Evolutionary conservation across 1,140 invertebrate species (phyloP), one percentile per base, ranked within the genome.

Genomic region (Trichogramma pretiosum): DNA sequence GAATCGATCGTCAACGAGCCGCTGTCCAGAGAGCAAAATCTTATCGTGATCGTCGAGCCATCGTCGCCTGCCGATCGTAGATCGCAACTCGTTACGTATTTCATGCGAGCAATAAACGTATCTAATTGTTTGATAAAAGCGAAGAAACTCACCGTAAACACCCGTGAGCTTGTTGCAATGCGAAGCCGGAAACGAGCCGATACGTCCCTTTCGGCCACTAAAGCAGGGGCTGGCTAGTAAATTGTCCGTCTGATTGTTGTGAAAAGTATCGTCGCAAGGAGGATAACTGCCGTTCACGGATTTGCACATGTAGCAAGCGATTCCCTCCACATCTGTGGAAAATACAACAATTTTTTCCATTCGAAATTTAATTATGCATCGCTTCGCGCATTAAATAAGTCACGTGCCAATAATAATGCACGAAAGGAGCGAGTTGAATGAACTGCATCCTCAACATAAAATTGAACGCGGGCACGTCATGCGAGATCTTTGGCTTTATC

Each of bases 271-370:
- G 63, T 98, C 93, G 67, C 93, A 97, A 3, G 84, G 80, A 49
- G 78, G 79, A 64, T 93, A 93, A 57, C 80, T 74, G 9, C 87
- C 85, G 65, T 92, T 89, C 64, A 92, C 79, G 2, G 93, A 97
- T 13, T 92, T 87, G 64, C 94, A 98, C 64, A 93, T 93, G 74
- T 95, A 98, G 67, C 93, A 98, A 65, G 96, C 93, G 61, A 98
- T 92, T 28, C 78, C 74, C 26, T 66, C 80, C 82, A n/a, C n/a
- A n/a, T n/a, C n/a, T n/a, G n/a, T n/a, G n/a, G n/a, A 28, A 42
- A 19, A 28, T 26, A 37, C 45, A n/a, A n/a, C n/a, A n/a, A n/a
- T n/a, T n/a, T n/a, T n/a, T n/a, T n/a, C n/a, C n/a, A n/a, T n/a
- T n/a, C n/a, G n/a, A n/a, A n/a, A n/a, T n/a, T n/a, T n/a, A n/a